Evolutionary conservation across 2,888 invertebrate species (phyloP).

Genomic region (Eristalis intricaria): DNA sequence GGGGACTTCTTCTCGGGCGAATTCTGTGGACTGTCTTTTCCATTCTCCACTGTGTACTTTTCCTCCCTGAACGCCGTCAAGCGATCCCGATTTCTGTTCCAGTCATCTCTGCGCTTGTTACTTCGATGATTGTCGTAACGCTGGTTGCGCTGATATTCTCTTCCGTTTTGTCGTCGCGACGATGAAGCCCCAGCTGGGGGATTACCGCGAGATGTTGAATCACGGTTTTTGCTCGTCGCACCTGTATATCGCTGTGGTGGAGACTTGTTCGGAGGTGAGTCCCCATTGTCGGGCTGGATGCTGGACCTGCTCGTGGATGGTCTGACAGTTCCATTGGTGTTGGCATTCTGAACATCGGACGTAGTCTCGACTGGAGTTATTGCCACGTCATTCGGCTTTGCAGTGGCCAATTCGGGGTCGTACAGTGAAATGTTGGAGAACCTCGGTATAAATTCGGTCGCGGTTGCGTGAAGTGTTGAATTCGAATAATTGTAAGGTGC

Average conservation of each 20-base stretch:
- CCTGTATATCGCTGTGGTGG: conserved; percentile 73
- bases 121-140: conserved; percentile 80
- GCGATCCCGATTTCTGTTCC: conserved; percentile 80
- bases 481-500: conserved; percentile 31
- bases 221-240: conserved; percentile 69
- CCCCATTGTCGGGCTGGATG: background rate
- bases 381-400: conserved; percentile 6
- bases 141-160: conserved; percentile 74
- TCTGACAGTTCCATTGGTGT: conserved; percentile 1
- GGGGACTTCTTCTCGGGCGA: conserved; percentile 78
- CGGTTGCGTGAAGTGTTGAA: conserved; percentile 78
- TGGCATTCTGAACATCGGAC: conserved; percentile 42
- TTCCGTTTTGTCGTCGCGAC: conserved; percentile 74
- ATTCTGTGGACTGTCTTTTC: conserved; percentile 77
- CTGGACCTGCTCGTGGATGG: conserved; percentile 10
- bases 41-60: conserved; percentile 76
- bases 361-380: conserved; percentile 6
- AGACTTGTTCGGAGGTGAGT: conserved; percentile 30
- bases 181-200: conserved; percentile 19
- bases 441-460: conserved; percentile 80
- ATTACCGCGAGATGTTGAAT: conserved; percentile 49
- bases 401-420: conserved; percentile 40
- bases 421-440: conserved; percentile 76
- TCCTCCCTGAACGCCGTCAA: conserved; percentile 78
- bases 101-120: conserved; percentile 79